Evolutionary conservation across 2,797 vertebrate species (phyloP), one percentile per base, ranked within the genome.

Genomic region (Poliocrania exsul): DNA sequence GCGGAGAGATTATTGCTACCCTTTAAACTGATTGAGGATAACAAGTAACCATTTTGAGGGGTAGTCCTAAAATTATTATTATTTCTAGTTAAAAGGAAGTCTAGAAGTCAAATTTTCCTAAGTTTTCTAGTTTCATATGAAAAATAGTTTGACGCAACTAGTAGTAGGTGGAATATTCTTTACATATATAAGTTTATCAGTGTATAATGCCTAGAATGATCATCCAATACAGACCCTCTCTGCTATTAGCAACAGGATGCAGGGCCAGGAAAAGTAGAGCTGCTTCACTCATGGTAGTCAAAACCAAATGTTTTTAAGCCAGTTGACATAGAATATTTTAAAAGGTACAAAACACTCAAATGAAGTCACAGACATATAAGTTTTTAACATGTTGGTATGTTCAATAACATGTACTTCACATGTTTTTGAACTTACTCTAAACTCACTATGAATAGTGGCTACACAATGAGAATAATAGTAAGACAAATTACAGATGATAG

Each of bases 1-100:
- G 66, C 86, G 80, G 89, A 96, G 93, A 84, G 86, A 94, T 97
- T 94, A 92, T 64, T 97, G 70, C 84, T 95, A 74, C 44, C 50
- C 54, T 80, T 95, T 90, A 93, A 90, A 92, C 66, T 81, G 85
- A 94, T 61, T 79, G 40, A 91, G 80, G 72, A 75, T 66, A 86
- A 61, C 53, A 82, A 96, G n/a, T 91, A 95, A 95, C 60, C 65
- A 64, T 97, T 97, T 77, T 93, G 86, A 95, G 84, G 95, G 61
- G 67, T 40, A 82, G 16, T 42, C 40, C 29, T 92, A 86, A 72
- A 93, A 86, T 75, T 28, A 87, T 67, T 81, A 93, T 51, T 6
- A 38, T 72, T 89, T 81, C 35, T 81, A 60, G 62, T 72, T 86
- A 92, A 93, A 89, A 75, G 18, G n/a, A 95, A 64, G 24, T 58